Evolutionary conservation across 2,113 vertebrate species (phyloP), one percentile per base, ranked within the genome.

Genomic region (Mystacornis crossleyi): DNA sequence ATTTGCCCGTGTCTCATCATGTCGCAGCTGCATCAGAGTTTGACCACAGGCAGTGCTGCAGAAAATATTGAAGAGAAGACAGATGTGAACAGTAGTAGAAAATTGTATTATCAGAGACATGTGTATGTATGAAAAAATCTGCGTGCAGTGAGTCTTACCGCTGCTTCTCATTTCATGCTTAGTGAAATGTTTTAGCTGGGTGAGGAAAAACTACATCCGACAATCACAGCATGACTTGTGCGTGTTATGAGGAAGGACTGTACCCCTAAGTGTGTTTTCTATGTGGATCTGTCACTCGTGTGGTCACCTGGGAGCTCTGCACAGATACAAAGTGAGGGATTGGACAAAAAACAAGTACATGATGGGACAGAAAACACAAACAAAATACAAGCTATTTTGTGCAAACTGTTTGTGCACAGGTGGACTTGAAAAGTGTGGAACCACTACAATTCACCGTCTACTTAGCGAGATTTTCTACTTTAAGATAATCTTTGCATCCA

Each of bases 261-360:
- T 24, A 23, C 14, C 26, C 47, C 12, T 64, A 18, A 24, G 9
- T 26, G 12, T 36, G 24, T 42, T 85, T 91, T 78, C 29, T 58
- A 4, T 2, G 0, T 15, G 34, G 29, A 20, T 94, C 50, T 65
- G 23, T 82, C 1, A 0, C 19, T 83, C 0, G 0, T 29, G 16
- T 33, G 28, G 33, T 84, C 34, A 66, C 25, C 15, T 50, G 73
- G 23, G 47, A 73, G 8, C 71, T 53, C n/a, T 14, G 8, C 14
- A 19, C 6, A 23, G 28, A 34, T 8, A 23, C 19, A 60, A 47
- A 82, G 20, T 18, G 55, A 87, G 51, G 40, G 48, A 16, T 43
- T 70, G 42, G 34, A 36, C 57, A 42, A 78, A 57, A 61, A 0
- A 0, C 20, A 69, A 34, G 28, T 53, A 80, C n/a, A 25, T 0